These are phyloP conservation scores for Drosophila pseudotakahashii DNA, from an alignment of 2,888 invertebrate species.

Conservation along the genomic window DNA sequence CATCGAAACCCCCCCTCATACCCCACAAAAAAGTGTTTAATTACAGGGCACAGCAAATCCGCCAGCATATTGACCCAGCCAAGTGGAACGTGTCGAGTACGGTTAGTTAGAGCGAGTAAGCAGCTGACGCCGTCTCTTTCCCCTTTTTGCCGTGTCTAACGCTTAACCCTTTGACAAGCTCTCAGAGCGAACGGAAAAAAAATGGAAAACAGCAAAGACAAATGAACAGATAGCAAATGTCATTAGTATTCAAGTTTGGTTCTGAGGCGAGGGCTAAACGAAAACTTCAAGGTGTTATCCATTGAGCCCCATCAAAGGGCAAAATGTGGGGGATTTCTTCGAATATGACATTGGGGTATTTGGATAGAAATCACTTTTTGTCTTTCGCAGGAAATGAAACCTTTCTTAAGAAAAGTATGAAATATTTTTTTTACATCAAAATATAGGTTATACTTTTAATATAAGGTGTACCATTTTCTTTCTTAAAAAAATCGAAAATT, in stretches of 20 bases:
- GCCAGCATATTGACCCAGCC: constrained; percentile 66
- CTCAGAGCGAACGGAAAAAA: constrained; percentile 10
- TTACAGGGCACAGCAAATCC: constrained; percentile 56
- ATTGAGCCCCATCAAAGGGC: constrained; percentile 13
- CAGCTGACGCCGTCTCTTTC: constrained; percentile 20
- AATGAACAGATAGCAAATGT: constrained; percentile 62
- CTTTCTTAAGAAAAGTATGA: background rate
- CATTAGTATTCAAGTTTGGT: constrained; percentile 64
- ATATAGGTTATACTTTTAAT: no score
- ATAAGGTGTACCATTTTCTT: no score
- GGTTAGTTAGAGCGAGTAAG: constrained; percentile 76
- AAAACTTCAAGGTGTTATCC: constrained; percentile 20
- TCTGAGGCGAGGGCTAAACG: constrained; percentile 24
- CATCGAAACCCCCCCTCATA: background rate
- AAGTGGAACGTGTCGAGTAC: constrained; percentile 70
- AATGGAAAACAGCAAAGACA: constrained; percentile 29
- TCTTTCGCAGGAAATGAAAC: background rate
- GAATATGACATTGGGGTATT: background rate
- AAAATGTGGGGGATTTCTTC: background rate
- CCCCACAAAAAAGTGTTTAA: constrained; percentile 67
- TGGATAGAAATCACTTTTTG: background rate
- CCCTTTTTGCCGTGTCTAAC: background rate
- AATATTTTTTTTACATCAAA: no score
- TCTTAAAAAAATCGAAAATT: no score
- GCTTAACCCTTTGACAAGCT: constrained; percentile 67